phyloP scores from a whole-genome alignment of 2,797 vertebrate species.

The Eremophila alpestris region DNA sequence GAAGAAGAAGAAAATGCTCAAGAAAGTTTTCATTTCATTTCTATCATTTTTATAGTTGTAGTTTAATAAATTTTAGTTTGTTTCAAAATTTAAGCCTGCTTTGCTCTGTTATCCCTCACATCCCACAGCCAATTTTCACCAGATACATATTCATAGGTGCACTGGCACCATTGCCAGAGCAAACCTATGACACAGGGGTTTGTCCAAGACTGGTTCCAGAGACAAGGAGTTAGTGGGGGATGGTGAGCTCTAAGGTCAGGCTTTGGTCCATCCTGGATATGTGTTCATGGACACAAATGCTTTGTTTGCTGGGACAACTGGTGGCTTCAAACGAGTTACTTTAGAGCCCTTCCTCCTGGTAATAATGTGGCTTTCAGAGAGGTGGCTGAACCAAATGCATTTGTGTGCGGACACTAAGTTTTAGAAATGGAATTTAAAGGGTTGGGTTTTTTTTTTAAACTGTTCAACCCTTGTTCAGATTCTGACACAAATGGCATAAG shows the following conservation, averaged over 20 bases:
- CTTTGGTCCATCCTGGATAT: neutral
- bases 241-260: neutral
- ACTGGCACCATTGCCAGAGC: no score
- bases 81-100: no score
- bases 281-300: accelerated
- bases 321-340: neutral
- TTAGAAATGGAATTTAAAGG: neutral
- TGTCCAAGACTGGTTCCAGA: neutral
- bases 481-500: neutral
- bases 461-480: neutral
- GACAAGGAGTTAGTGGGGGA: neutral
- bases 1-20: no score
- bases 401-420: neutral
- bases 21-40: no score
- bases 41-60: no score
- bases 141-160: no score
- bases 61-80: no score
- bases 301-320: accelerated
- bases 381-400: neutral
- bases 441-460: neutral
- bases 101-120: no score
- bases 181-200: no score
- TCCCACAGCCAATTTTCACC: no score
- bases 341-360: neutral
- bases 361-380: neutral